Evolutionary conservation across 2,888 invertebrate species (phyloP).

Genomic region (Orchestes rusci): DNA sequence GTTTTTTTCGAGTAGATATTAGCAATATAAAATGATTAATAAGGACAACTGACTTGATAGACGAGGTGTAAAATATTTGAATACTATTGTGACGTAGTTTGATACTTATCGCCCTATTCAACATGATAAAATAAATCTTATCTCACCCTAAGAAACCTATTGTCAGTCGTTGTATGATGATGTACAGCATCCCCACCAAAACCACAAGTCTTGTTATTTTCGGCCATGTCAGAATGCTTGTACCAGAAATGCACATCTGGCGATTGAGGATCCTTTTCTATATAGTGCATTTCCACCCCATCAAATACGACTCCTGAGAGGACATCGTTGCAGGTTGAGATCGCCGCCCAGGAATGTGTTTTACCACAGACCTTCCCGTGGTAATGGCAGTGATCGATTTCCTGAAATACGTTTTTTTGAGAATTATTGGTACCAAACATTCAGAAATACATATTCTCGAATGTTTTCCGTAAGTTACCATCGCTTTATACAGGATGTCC

Average conservation of each 20-base stretch:
- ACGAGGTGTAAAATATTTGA: too few relatives aligned
- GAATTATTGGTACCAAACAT: too few relatives aligned
- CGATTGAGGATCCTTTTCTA: slow-evolving; percentile 47
- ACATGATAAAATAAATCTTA: too few relatives aligned
- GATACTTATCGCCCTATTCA: too few relatives aligned
- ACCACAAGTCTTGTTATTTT: slow-evolving; percentile 54
- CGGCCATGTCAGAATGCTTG: slow-evolving; percentile 53
- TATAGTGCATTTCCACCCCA: slow-evolving; percentile 66
- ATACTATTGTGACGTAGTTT: too few relatives aligned
- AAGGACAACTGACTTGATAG: too few relatives aligned
- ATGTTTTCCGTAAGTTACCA: too few relatives aligned
- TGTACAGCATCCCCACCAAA: slow-evolving; percentile 40
- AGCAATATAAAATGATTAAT: too few relatives aligned
- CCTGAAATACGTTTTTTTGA: too few relatives aligned
- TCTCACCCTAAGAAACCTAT: slow-evolving; percentile 52
- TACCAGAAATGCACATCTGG: slow-evolving; percentile 53
- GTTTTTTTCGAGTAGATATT: too few relatives aligned
- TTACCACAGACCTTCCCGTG: slow-evolving; percentile 65
- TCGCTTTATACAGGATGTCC: too few relatives aligned
- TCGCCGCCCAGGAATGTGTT: slow-evolving; percentile 69
- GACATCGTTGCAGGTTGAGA: slow-evolving; percentile 73
- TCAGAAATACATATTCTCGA: too few relatives aligned
- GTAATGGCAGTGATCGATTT: slow-evolving; percentile 69
- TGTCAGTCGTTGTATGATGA: slow-evolving; percentile 40
- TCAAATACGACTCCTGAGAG: slow-evolving; percentile 73